Percentiles rank a stretch among this genome's conserved stretches.
Evolutionary conservation across 2,113 vertebrate species (phyloP).

Genomic region (Tinamus guttatus): DNA sequence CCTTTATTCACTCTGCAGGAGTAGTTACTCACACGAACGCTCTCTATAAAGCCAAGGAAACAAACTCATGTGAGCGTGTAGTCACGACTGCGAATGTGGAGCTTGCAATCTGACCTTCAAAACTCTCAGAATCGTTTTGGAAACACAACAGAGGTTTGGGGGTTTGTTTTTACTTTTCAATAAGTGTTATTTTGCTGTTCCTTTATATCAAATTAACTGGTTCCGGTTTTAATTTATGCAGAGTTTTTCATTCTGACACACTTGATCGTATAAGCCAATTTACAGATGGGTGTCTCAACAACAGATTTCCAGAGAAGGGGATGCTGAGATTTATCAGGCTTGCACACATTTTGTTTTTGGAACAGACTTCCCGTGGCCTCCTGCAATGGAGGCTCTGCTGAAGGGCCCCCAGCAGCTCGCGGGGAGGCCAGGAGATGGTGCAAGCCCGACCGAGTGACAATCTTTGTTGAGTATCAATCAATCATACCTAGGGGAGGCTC

Average conservation of each 20-base stretch:
- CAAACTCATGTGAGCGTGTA: conserved; percentile 21
- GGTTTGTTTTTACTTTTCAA: background rate
- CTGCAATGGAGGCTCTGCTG: background rate
- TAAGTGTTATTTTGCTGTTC: background rate
- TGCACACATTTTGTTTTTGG: background rate
- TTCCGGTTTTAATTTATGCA: background rate
- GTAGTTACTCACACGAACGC: conserved; percentile 17
- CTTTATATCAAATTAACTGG: background rate
- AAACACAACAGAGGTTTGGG: background rate
- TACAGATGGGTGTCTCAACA: conserved; percentile 11
- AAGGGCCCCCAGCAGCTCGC: background rate
- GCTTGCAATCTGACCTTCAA: conserved; percentile 54
- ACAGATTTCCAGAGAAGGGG: background rate
- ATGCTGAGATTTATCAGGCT: background rate
- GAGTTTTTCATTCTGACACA: background rate
- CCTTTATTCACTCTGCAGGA: conserved; percentile 57
- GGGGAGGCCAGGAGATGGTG: background rate
- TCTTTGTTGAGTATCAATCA: background rate
- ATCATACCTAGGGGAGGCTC: background rate
- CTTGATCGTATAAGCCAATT: background rate
- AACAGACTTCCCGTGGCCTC: background rate
- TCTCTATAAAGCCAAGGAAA: conserved; percentile 38
- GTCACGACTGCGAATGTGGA: conserved; percentile 9
- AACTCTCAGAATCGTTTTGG: background rate
- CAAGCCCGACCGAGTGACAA: background rate